These are phyloP conservation scores for Allophyes oxyacanthae DNA, from an alignment of 2,888 invertebrate species.

Conservation along the genomic window DNA sequence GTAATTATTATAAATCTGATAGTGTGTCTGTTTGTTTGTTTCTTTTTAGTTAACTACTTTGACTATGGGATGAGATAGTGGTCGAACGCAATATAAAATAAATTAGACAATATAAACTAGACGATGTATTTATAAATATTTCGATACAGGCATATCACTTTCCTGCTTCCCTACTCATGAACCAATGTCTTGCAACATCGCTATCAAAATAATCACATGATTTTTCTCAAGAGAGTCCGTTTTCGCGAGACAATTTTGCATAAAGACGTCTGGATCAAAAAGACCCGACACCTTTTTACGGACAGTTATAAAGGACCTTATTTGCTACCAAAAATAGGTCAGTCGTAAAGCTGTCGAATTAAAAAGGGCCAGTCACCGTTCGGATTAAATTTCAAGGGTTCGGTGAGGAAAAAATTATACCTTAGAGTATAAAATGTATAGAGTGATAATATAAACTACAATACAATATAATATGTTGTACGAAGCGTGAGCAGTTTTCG, in stretches of 20 bases:
- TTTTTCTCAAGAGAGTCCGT: slow-evolving; percentile 34
- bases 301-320: slow-evolving; percentile 47
- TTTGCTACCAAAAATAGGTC: slow-evolving; percentile 58
- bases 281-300: slow-evolving; percentile 57
- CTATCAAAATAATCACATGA: slow-evolving; percentile 24
- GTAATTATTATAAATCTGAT: too few relatives aligned
- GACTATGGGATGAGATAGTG: too few relatives aligned
- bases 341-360: slow-evolving; percentile 63
- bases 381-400: slow-evolving; percentile 65
- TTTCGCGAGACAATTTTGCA: slow-evolving; percentile 46
- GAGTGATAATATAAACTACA: too few relatives aligned
- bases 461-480: too few relatives aligned
- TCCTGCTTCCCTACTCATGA: slow-evolving; percentile 1
- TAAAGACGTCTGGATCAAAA: slow-evolving; percentile 56
- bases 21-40: too few relatives aligned
- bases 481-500: too few relatives aligned
- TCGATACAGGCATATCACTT: not conserved
- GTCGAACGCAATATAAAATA: too few relatives aligned
- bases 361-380: slow-evolving; percentile 57
- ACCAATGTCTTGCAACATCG: slow-evolving; percentile 26
- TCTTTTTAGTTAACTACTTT: too few relatives aligned
- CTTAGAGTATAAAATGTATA: too few relatives aligned
- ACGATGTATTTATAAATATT: not conserved
- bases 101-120: too few relatives aligned
- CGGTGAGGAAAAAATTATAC: slow-evolving; percentile 34